Percentiles rank a stretch among this genome's conserved stretches.
These are phyloP conservation scores for Oscheius sp. DNA, from an alignment of 1,140 invertebrate genomes.

Conservation along the genomic window DNA sequence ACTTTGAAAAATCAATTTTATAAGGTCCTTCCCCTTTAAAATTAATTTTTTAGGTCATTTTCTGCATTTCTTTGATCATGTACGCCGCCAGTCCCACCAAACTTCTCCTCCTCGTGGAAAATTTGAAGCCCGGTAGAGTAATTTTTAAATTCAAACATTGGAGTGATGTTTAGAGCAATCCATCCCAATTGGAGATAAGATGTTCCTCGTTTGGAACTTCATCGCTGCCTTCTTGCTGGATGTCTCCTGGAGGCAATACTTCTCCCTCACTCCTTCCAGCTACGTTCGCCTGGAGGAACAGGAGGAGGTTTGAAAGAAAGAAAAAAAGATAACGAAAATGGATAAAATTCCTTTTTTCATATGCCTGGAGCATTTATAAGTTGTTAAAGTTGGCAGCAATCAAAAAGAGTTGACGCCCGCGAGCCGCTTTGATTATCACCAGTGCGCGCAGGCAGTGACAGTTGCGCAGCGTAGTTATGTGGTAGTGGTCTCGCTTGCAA, in stretches of 20 bases:
- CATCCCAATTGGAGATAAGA: conserved; percentile 52
- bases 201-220: conserved; percentile 57
- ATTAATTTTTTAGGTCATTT: conserved; percentile 34
- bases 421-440: too few species aligned
- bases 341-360: too few species aligned
- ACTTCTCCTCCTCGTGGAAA: conserved; percentile 57
- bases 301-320: conserved; percentile 7
- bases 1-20: too few species aligned
- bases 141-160: too few species aligned
- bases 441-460: too few species aligned
- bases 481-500: too few species aligned
- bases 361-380: too few species aligned
- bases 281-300: conserved; percentile 25
- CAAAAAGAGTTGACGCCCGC: too few species aligned
- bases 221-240: conserved; percentile 54
- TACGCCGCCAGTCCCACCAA: conserved; percentile 58
- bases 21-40: too few species aligned
- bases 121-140: conserved; percentile 40
- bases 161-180: neutral
- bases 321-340: too few species aligned
- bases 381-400: too few species aligned
- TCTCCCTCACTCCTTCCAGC: conserved; percentile 23
- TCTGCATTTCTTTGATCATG: conserved; percentile 39
- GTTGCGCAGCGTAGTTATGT: too few species aligned
- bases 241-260: conserved; percentile 36